Conservation (phyloP, 2,888 invertebrate genomes). For the Branchipolynoe longqiensis region DNA sequence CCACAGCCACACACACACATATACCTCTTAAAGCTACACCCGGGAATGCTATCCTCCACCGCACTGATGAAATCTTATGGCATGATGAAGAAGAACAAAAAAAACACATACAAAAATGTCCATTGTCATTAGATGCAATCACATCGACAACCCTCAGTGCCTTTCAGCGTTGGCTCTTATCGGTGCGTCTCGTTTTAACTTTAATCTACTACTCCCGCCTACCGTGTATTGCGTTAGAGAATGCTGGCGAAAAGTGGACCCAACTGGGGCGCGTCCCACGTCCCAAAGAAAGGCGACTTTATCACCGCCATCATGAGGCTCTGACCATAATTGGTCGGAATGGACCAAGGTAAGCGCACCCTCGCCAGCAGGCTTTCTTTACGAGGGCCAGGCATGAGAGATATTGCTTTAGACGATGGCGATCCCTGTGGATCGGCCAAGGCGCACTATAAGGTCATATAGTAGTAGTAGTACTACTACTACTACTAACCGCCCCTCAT, state of each 20-base stretch:
- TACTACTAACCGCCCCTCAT: too few relatives aligned
- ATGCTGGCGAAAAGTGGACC: slow-evolving; percentile 7
- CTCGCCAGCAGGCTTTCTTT: background rate
- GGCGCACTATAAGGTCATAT: too few relatives aligned
- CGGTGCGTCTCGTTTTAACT: background rate
- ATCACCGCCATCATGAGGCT: background rate
- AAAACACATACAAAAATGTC: too few relatives aligned
- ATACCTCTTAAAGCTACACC: too few relatives aligned
- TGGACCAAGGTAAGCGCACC: slow-evolving; percentile 10
- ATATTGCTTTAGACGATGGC: background rate
- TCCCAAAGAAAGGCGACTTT: slow-evolving; percentile 38
- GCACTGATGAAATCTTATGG: too few relatives aligned
- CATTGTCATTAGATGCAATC: too few relatives aligned
- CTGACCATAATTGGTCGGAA: slow-evolving; percentile 11
- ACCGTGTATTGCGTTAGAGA: background rate
- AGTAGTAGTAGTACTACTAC: too few relatives aligned
- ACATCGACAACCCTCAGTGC: too few relatives aligned
- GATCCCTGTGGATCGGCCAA: too few relatives aligned
- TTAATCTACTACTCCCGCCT: slow-evolving; percentile 10
- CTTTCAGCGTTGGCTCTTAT: background rate
- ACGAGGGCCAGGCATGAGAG: background rate
- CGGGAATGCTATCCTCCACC: too few relatives aligned
- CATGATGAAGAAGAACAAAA: too few relatives aligned
- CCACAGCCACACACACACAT: background rate
- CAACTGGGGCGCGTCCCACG: background rate